Evolutionary conservation across 2,888 invertebrate species (phyloP).

Genomic region (Ichneumoninae sp.): DNA sequence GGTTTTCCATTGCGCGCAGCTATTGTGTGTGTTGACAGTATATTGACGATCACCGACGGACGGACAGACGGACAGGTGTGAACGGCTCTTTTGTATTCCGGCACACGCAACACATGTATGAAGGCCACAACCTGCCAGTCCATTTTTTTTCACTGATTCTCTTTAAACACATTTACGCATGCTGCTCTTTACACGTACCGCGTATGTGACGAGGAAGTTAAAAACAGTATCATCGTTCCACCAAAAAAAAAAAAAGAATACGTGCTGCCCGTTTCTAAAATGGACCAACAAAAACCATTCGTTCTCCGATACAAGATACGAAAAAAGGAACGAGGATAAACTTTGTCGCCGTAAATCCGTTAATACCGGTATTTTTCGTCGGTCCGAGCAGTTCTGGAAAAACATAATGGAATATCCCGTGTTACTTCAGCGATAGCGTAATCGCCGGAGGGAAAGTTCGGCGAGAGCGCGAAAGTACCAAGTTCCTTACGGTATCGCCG

Average conservation of each 20-base stretch:
- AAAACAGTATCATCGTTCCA: not conserved
- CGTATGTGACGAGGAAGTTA: not conserved
- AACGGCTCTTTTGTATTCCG: not conserved
- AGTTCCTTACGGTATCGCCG: slow-evolving; percentile 28
- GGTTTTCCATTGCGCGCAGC: not conserved
- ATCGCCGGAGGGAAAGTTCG: slow-evolving; percentile 14
- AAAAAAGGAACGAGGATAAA: not conserved
- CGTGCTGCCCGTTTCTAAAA: no score
- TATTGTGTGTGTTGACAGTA: not conserved
- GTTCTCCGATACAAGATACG: no score
- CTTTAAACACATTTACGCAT: not conserved
- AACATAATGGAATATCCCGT: not conserved
- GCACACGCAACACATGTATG: not conserved
- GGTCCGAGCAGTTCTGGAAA: not conserved
- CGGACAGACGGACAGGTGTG: not conserved
- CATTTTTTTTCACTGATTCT: not conserved
- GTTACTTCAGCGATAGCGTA: slow-evolving; percentile 11
- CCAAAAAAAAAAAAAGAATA: not conserved
- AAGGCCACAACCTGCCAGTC: not conserved
- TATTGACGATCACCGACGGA: not conserved
- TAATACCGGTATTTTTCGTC: not conserved
- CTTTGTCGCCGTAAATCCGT: not conserved
- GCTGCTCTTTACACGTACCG: no score
- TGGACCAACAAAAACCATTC: no score
- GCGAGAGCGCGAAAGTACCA: slow-evolving; percentile 18